Evolutionary conservation across 2,888 invertebrate species (phyloP).

Genomic region (Cancer borealis): DNA sequence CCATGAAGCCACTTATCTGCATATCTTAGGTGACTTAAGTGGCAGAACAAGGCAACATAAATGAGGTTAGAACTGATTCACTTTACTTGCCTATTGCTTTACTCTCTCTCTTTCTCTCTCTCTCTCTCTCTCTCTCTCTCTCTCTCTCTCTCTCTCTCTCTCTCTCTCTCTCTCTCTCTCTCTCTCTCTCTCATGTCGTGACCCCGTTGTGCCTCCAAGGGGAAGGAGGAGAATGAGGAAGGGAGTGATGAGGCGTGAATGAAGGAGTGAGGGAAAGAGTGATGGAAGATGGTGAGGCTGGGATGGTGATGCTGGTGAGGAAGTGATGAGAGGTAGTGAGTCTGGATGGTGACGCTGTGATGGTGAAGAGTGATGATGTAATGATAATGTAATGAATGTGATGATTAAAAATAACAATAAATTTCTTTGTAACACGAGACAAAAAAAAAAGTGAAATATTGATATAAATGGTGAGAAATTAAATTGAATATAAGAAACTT

Average conservation of each 20-base stretch:
- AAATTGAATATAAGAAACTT: neutral
- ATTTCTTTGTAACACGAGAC: too few relatives aligned
- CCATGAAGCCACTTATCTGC: neutral
- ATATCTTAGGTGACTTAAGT: neutral
- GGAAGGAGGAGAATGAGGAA: neutral
- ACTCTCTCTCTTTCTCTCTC: neutral
- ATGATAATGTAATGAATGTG: neutral
- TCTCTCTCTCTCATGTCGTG: neutral
- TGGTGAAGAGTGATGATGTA: neutral
- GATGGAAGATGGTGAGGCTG: neutral
- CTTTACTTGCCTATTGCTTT: neutral
- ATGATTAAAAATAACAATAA: neutral
- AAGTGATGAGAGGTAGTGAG: neutral
- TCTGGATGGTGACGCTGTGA: neutral
- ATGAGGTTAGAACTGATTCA: neutral
- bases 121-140: neutral
- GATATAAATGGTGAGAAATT: neutral
- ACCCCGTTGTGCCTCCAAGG: slow-evolving; percentile 9
- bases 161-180: neutral
- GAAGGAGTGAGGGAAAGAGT: slow-evolving; percentile 23
- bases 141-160: neutral
- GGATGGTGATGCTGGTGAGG: neutral
- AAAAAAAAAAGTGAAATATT: too few relatives aligned
- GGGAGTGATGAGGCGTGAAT: slow-evolving; percentile 20
- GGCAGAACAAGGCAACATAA: neutral